Conservation (phyloP, 1,140 invertebrate species). For the Drosophila arawakana region DNA sequence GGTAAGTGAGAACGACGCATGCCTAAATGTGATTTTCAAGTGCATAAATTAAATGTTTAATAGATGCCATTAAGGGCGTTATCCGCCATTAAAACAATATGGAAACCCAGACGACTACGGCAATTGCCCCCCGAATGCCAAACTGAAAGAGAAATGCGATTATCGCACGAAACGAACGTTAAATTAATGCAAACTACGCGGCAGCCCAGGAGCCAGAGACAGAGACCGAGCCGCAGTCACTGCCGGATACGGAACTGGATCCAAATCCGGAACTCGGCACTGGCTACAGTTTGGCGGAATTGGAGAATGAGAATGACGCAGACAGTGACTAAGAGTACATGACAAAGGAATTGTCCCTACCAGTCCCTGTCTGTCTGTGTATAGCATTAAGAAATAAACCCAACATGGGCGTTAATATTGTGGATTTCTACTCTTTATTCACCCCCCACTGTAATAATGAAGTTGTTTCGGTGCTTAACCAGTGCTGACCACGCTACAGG, state of each 20-base stretch:
- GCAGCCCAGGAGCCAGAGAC: conserved; percentile 10
- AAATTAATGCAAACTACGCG: conserved; percentile 81
- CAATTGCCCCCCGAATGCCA: conserved; percentile 8
- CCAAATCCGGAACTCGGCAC: conserved; percentile 9
- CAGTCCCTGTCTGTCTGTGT: neutral
- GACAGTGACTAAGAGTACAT: conserved; percentile 2
- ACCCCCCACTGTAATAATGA: conserved; percentile 51
- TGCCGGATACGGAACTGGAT: neutral
- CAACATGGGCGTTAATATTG: conserved; percentile 73
- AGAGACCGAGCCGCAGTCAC: neutral
- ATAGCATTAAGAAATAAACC: conserved; percentile 60
- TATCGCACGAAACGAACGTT: conserved; percentile 79
- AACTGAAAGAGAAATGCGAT: conserved; percentile 69
- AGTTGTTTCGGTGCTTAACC: conserved; percentile 44
- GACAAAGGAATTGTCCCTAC: neutral
- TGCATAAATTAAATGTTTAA: conserved; percentile 82
- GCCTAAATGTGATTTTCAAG: conserved; percentile 74
- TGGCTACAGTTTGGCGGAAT: neutral
- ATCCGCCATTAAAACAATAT: conserved; percentile 81
- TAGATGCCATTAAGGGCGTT: conserved; percentile 79
- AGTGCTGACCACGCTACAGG: conserved; percentile 62
- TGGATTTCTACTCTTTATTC: conserved; percentile 14
- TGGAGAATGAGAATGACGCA: conserved; percentile 2
- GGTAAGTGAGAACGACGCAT: conserved; percentile 4
- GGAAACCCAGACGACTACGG: conserved; percentile 41